These are phyloP conservation scores for Triplophysa tibetana DNA, from an alignment of 2,113 vertebrate species.

Conservation along the genomic window DNA sequence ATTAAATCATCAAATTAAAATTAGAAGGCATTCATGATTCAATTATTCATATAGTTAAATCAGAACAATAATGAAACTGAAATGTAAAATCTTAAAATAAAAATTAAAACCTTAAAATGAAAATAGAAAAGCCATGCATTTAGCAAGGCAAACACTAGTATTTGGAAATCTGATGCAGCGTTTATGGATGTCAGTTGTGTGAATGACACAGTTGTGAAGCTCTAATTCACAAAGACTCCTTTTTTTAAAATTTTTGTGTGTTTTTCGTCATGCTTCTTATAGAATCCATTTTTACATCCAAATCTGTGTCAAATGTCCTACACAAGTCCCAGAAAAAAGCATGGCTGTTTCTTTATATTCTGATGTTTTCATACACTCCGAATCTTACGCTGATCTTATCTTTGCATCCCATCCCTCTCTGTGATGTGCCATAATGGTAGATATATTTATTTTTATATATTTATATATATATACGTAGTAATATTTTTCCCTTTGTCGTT, in stretches of 20 bases:
- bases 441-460: slow-evolving; percentile 54
- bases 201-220: slow-evolving; percentile 63
- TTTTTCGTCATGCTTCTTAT: slow-evolving; percentile 78
- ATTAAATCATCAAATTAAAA: neutral
- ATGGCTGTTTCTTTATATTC: slow-evolving; percentile 21
- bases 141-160: slow-evolving; percentile 72
- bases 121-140: slow-evolving; percentile 70
- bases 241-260: slow-evolving; percentile 11
- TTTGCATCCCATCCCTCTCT: slow-evolving; percentile 36
- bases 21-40: neutral
- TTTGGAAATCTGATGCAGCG: slow-evolving; percentile 78
- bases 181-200: slow-evolving; percentile 70
- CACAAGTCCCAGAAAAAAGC: slow-evolving; percentile 44
- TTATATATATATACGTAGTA: slow-evolving; percentile 46
- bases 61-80: slow-evolving; percentile 59
- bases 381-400: slow-evolving; percentile 8
- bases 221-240: slow-evolving; percentile 69
- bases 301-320: slow-evolving; percentile 58
- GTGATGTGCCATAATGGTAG: slow-evolving; percentile 57
- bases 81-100: slow-evolving; percentile 59
- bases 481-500: slow-evolving; percentile 55
- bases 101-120: slow-evolving; percentile 65
- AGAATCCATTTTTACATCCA: slow-evolving; percentile 72
- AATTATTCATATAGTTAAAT: neutral
- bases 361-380: slow-evolving; percentile 8